Base-by-base conservation (phyloP, 2,888 invertebrate genomes). In the Noctua janthina region DNA sequence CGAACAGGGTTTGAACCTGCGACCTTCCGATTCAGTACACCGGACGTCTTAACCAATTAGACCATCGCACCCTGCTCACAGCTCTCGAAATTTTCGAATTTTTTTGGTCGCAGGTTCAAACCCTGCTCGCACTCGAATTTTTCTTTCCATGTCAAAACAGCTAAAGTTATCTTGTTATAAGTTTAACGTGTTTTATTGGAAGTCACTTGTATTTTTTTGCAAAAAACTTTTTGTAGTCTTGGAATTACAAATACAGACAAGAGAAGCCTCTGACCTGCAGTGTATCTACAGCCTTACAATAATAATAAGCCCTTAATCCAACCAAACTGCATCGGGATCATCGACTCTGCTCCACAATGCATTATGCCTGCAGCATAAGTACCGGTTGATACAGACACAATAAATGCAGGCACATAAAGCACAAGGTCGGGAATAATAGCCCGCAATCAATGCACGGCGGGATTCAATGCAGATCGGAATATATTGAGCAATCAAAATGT, bases 391-490 rank as follows among this genome's bases (percentile, higher is more conserved):
- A 13, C 13, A 15, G 3, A 43, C 43, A 43, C 49, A 81, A 66
- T 67, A 15, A 54, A 73, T 20, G 43, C 20, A 75, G 11, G 29
- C 29, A 67, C 20, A 74, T 35, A 62, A 73, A 74, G 64, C 15
- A 39, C 72, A 67, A 84, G 75, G 51, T 66, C 71, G 7, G 2
- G 66, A 54, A 85, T 54, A 83, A 84, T 76, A 23, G n/a, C n/a
- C n/a, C 23, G 29, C 39, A 67, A 85, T 84, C 70, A 77, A 68
- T 72, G 71, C 2, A 75, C 54, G 29, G 66, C 46, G 13, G 20
- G 5, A 72, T 72, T 82, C 76, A 82, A 82, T 69, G 82, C 54
- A 54, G 13, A 62, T 67, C 49, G 2, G 56, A 69, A 56, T 70
- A 68, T 59, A 56, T 78, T 35, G 72, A 69, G 56, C 62, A 49